Conservation (phyloP, 1,140 invertebrate genomes). For the Meloidogyne exigua region DNA sequence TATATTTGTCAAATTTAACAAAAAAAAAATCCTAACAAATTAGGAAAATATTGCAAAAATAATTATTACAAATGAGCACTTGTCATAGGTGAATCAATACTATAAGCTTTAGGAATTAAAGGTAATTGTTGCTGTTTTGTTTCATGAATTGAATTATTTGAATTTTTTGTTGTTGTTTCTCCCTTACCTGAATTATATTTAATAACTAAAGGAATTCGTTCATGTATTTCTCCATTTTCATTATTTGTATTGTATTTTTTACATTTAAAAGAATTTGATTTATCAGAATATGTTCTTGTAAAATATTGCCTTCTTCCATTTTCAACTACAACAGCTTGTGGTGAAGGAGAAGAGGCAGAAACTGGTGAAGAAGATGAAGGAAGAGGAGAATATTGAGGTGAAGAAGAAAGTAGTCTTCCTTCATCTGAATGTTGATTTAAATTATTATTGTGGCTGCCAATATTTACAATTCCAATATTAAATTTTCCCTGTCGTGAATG, state of each 20-base stretch:
- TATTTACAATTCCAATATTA: background rate
- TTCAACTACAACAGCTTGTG: slow-evolving; percentile 56
- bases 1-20: background rate
- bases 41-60: background rate
- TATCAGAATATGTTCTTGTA: background rate
- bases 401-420: background rate
- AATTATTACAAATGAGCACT: slow-evolving; percentile 51
- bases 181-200: slow-evolving; percentile 52
- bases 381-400: slow-evolving; percentile 20
- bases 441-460: slow-evolving; percentile 3
- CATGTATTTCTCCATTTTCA: slow-evolving; percentile 58
- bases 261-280: slow-evolving; percentile 15
- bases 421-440: background rate
- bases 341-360: slow-evolving; percentile 26
- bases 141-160: background rate
- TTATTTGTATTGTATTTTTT: slow-evolving; percentile 20
- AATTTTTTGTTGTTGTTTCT: slow-evolving; percentile 5
- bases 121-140: slow-evolving; percentile 10
- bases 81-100: slow-evolving; percentile 55
- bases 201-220: slow-evolving; percentile 61
- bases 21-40: background rate
- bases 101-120: slow-evolving; percentile 58
- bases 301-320: slow-evolving; percentile 39
- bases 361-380: slow-evolving; percentile 17
- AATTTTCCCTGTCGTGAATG: slow-evolving; percentile 37